These are phyloP conservation scores for Tragelaphus eurycerus DNA, from an alignment of 2,797 vertebrate species.

Conservation along the genomic window DNA sequence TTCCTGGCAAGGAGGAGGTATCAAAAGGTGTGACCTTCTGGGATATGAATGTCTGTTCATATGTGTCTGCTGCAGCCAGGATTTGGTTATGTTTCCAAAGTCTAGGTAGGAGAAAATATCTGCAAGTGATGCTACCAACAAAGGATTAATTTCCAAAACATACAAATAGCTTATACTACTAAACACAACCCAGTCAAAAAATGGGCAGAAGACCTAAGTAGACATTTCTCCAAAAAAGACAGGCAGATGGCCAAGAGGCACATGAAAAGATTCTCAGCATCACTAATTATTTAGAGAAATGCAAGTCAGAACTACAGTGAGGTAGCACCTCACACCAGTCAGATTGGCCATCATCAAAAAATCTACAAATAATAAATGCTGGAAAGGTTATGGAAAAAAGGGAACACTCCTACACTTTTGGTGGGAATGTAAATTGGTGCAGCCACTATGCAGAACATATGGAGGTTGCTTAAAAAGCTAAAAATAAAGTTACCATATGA, in stretches of 20 bases:
- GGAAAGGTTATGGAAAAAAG: neutral
- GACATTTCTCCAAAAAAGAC: neutral
- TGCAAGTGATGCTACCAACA: neutral
- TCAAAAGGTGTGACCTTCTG: slow-evolving; percentile 86
- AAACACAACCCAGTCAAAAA: neutral
- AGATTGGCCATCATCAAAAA: neutral
- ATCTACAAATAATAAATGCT: neutral
- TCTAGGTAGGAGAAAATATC: neutral
- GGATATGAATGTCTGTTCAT: neutral
- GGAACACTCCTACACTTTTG: neutral
- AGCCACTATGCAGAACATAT: neutral
- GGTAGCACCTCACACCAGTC: neutral
- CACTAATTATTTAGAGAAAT: neutral
- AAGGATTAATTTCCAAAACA: neutral
- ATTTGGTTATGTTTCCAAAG: neutral
- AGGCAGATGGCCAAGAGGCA: neutral
- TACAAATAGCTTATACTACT: neutral
- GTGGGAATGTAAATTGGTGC: neutral
- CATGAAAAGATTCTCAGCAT: neutral
- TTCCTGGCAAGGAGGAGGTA: slow-evolving; percentile 92
- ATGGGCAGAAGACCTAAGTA: neutral
- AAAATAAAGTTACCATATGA: neutral
- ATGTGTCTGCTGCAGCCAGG: neutral
- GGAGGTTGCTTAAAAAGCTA: neutral
- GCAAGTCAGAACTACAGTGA: neutral